phyloP scores from a whole-genome alignment of 2,888 invertebrate genomes.

The Spatulosminthurus flaviceps region DNA sequence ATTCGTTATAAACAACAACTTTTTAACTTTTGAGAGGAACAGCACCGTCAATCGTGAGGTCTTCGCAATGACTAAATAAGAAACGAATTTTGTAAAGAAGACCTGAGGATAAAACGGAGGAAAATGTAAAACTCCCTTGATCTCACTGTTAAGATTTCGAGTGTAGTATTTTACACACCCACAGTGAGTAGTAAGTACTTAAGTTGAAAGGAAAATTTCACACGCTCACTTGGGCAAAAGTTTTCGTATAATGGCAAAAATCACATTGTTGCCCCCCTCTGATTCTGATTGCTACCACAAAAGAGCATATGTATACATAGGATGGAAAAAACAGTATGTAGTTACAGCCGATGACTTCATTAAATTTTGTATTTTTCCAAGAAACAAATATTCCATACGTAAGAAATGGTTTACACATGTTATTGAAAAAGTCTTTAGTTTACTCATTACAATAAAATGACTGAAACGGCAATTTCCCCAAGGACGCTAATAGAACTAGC shows the following conservation, averaged over 20 bases:
- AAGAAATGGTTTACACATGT: background rate
- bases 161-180: background rate
- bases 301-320: background rate
- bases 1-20: background rate
- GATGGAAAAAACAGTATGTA: background rate
- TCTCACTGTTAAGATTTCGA: background rate
- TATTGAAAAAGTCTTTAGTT: background rate
- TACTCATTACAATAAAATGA: background rate
- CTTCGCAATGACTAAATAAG: conserved; percentile 5
- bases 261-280: background rate
- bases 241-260: conserved; percentile 1
- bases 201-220: conserved; percentile 33
- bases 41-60: background rate
- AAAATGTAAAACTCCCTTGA: too few species aligned
- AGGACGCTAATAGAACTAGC: conserved; percentile 34
- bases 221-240: background rate
- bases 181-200: background rate
- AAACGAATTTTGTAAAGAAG: background rate
- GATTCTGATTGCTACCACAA: background rate
- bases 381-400: conserved; percentile 10
- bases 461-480: background rate
- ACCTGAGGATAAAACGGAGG: background rate
- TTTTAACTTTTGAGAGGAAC: background rate
- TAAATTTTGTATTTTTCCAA: background rate
- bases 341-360: background rate